phyloP scores from a whole-genome alignment of 2,797 vertebrate species.

The Sebastes melanostomus region DNA sequence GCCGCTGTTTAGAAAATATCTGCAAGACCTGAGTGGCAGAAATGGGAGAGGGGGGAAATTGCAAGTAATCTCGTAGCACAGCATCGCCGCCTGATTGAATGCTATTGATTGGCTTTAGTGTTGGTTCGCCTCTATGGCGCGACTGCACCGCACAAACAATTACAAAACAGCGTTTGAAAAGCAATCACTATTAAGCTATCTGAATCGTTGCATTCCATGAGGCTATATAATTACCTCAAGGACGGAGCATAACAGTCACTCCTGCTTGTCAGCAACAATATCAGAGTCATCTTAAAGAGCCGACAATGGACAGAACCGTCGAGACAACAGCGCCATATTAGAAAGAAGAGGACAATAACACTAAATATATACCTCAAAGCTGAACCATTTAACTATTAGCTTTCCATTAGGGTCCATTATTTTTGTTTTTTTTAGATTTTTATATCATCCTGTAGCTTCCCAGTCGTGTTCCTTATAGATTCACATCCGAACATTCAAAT shows the following conservation, averaged over 20 bases:
- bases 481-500: too few relatives aligned
- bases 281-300: neutral
- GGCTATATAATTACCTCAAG: conserved; percentile 26
- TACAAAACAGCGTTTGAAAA: neutral
- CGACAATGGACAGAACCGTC: neutral
- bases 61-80: conserved; percentile 33
- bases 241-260: conserved; percentile 6
- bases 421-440: neutral
- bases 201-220: conserved; percentile 23
- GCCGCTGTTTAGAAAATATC: conserved; percentile 7
- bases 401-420: too few relatives aligned
- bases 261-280: conserved; percentile 21
- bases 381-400: neutral
- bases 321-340: neutral
- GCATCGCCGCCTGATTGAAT: conserved; percentile 51
- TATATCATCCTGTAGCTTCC: too few relatives aligned
- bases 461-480: too few relatives aligned
- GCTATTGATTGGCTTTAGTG: conserved; percentile 54
- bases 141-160: conserved; percentile 10
- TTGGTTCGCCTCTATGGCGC: conserved; percentile 1
- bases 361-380: neutral
- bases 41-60: conserved; percentile 24
- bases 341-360: neutral
- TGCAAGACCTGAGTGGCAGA: conserved; percentile 3
- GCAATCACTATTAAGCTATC: neutral